Base-by-base conservation (phyloP, 37 sponge, comb jelly and placozoan species). In the Hexactinellida sp. region DNA sequence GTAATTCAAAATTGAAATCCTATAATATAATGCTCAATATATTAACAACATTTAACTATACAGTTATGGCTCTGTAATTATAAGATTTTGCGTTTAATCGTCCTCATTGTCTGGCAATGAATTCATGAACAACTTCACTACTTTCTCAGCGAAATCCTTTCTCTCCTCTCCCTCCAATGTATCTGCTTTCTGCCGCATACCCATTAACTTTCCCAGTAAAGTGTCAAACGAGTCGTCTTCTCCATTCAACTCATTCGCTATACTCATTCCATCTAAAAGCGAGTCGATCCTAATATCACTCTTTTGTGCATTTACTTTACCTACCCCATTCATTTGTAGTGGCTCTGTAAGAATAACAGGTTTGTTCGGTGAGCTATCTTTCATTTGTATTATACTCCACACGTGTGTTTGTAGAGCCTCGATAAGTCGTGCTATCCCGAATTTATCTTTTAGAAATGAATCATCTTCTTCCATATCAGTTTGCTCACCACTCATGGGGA, bases 371-470 rank as follows among this genome's bases (percentile, higher is more conserved):
- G 76, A 63, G 3, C 13, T 63, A 23, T 10, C 76, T 63, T 63
- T 63, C 76, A 63, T 63, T 10, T 10, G 5, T n/a, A 63, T 21
- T 3, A 21, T 63, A 63, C 5, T 7, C 76, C 76, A 63, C 3
- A 63, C 76, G 76, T 63, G 76, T 25, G 76, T n/a, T 28, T 63
- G 76, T 63, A 63, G 30, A 63, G 76, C 76, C 34, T 63, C 76
- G 3, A 63, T 25, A 23, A 63, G 3, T 63, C 76, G 76, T n/a
- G 76, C 32, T 32, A n/a, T n/a, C 76, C 76, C 76, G 30, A n/a
- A 25, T 63, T 10, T 63, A 3, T 63, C 76, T n/a, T 63, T 63
- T 21, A 63, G 13, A 63, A 21, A 10, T 21, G 3, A 21, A 32
- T 63, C 76, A 63, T 63, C 76, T 32, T 63, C 76, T 7, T 63